Evolutionary conservation across 2,113 vertebrate species (phyloP).

Genomic region (Channa maculata): DNA sequence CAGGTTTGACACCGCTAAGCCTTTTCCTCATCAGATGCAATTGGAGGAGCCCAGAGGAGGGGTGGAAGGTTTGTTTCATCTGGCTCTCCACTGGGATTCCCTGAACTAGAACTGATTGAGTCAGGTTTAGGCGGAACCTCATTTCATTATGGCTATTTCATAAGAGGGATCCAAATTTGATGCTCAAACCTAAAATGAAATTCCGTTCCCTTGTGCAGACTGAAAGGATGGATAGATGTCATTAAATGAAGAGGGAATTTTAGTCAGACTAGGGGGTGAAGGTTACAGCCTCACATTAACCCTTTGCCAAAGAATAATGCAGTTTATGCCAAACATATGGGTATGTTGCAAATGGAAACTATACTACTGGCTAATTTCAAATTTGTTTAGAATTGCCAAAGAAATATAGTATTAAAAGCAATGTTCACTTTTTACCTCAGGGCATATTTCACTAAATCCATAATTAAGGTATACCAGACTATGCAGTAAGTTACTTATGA

Average conservation of each 20-base stretch:
- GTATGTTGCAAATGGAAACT: background rate
- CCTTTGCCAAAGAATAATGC: background rate
- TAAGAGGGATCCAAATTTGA: conserved; percentile 45
- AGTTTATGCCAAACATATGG: too few species aligned
- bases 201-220: background rate
- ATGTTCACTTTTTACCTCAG: background rate
- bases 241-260: conserved; percentile 46
- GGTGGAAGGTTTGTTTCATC: conserved; percentile 41
- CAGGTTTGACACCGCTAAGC: conserved; percentile 63
- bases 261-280: conserved; percentile 42
- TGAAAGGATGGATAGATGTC: conserved; percentile 11
- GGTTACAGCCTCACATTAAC: conserved; percentile 25
- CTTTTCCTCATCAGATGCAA: conserved; percentile 56
- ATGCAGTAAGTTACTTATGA: too few species aligned
- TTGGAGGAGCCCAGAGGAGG: conserved; percentile 35
- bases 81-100: conserved; percentile 52
- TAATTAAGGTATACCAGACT: too few species aligned
- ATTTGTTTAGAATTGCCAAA: background rate
- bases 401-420: background rate
- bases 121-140: conserved; percentile 45
- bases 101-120: conserved; percentile 47
- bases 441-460: background rate
- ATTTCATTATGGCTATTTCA: conserved; percentile 62
- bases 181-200: conserved; percentile 37
- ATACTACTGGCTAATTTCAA: background rate